Conservation (phyloP, 1,140 invertebrate species). For the Rhopalosiphum maidis region DNA sequence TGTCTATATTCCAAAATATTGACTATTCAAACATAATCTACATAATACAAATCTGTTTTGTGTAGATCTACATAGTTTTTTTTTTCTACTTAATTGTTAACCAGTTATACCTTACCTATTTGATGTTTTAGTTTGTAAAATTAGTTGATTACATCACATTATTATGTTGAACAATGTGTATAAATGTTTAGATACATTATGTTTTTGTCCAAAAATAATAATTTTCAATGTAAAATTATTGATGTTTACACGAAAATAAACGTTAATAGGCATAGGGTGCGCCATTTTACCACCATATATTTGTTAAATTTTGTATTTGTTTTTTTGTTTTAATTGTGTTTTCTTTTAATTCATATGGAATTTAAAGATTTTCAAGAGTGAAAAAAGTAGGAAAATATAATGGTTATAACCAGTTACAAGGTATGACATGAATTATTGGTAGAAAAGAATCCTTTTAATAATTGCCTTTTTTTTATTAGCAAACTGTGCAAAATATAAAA, state of each 20-base stretch:
- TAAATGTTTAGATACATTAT: background rate
- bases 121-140: conserved; percentile 34
- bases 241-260: conserved; percentile 18
- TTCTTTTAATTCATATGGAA: background rate
- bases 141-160: conserved; percentile 34
- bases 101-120: background rate
- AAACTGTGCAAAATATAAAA: background rate
- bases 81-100: background rate
- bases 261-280: background rate
- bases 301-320: conserved; percentile 46
- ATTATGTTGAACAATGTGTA: background rate
- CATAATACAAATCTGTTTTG: background rate
- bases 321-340: background rate
- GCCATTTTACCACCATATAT: conserved; percentile 61
- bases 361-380: background rate
- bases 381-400: background rate
- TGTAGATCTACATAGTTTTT: conserved; percentile 22
- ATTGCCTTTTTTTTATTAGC: background rate
- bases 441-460: background rate
- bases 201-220: conserved; percentile 1
- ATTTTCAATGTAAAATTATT: conserved; percentile 6
- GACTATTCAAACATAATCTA: background rate
- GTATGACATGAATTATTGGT: background rate
- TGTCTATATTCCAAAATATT: background rate
- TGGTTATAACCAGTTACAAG: background rate